Conservation (phyloP, 2,888 invertebrate genomes). For the Stenodera caucasica region DNA sequence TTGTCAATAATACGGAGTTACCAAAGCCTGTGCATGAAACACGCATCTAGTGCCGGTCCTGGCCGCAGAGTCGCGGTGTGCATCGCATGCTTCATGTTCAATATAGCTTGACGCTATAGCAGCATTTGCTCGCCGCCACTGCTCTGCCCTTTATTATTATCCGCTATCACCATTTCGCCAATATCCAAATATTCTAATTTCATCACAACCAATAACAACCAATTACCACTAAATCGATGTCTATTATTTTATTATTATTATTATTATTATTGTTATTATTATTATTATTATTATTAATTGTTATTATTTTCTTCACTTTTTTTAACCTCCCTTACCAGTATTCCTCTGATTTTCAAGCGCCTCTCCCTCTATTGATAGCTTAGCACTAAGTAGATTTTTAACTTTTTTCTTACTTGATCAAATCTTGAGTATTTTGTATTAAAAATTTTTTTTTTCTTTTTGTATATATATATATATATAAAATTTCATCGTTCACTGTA, state of each 20-base stretch:
- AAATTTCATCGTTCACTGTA: constrained; percentile 55
- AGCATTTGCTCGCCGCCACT: constrained; percentile 21
- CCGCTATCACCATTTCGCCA: constrained; percentile 7
- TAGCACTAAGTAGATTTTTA: constrained; percentile 50
- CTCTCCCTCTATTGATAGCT: constrained; percentile 46
- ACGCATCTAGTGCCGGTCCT: constrained; percentile 64
- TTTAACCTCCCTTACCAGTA: constrained; percentile 27
- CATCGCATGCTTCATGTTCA: constrained; percentile 45
- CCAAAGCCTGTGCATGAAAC: constrained; percentile 72
- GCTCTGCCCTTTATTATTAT: constrained; percentile 29
- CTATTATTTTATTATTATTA: constrained; percentile 27
- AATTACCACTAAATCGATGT: constrained; percentile 31
- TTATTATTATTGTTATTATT: no score
- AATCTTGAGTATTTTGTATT: constrained; percentile 50
- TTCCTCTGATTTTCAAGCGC: constrained; percentile 37
- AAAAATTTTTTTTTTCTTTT: constrained; percentile 38
- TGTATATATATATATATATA: constrained; percentile 48
- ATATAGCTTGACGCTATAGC: constrained; percentile 26
- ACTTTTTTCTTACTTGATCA: constrained; percentile 48
- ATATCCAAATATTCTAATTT: constrained; percentile 16
- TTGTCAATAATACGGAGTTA: constrained; percentile 61
- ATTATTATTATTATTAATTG: background rate
- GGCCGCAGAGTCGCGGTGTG: constrained; percentile 48
- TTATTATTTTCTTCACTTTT: constrained; percentile 16
- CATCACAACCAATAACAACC: constrained; percentile 19